Conservation (phyloP, 2,888 invertebrate species). For the Polymixis lichenea region DNA sequence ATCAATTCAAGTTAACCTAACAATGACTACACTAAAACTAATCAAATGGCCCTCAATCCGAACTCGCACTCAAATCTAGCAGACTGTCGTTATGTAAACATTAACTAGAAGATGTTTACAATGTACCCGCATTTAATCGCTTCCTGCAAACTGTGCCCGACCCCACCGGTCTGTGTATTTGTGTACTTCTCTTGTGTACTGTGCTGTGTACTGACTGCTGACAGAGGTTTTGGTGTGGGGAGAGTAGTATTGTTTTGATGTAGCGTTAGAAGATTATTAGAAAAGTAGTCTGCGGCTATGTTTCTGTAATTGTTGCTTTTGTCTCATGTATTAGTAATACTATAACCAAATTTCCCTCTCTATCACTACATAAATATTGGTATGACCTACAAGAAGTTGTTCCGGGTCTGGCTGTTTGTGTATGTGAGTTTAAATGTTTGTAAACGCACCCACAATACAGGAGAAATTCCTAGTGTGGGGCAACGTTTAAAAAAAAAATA, state of each 20-base stretch:
- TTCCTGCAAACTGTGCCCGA: conserved; percentile 57
- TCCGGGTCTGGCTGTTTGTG: no score
- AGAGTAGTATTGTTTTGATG: conserved; percentile 17
- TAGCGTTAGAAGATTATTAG: conserved; percentile 3
- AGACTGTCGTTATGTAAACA: conserved; percentile 59
- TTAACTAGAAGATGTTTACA: conserved; percentile 72
- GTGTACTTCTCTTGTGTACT: conserved; percentile 47
- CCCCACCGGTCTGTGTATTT: conserved; percentile 44
- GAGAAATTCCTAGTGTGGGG: no score
- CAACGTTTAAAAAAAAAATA: no score
- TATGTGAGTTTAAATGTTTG: no score
- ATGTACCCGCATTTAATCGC: conserved; percentile 75
- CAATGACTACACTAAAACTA: conserved; percentile 18
- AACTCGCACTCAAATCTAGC: conserved; percentile 36
- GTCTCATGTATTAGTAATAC: background rate
- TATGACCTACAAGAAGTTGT: no score
- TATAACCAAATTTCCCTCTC: background rate
- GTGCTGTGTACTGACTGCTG: conserved; percentile 46
- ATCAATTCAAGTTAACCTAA: background rate
- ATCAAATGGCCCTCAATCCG: conserved; percentile 19
- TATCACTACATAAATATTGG: no score
- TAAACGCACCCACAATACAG: no score
- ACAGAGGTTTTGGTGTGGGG: conserved; percentile 10
- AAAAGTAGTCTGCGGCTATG: background rate
- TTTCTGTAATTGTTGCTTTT: background rate